Evolutionary conservation across 1,140 invertebrate species (phyloP).

Genomic region (Venturia canescens): DNA sequence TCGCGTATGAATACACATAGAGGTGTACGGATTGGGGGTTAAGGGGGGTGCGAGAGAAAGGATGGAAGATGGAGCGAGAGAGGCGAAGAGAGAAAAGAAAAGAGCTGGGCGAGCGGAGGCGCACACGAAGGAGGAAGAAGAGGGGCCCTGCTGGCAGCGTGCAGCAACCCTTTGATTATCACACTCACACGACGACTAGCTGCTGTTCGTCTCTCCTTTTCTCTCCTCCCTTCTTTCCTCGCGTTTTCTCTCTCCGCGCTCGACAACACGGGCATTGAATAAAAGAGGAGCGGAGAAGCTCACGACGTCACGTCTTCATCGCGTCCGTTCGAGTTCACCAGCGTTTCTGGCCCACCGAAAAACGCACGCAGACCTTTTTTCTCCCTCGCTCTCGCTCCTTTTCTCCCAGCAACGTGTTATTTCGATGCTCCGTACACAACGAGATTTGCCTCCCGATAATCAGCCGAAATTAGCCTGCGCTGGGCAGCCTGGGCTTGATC

Average conservation of each 20-base stretch:
- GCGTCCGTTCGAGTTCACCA: constrained; percentile 37
- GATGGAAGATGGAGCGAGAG: constrained; percentile 30
- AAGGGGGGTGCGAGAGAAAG: constrained; percentile 15
- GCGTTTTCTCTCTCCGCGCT: constrained; percentile 28
- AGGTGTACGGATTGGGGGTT: background rate
- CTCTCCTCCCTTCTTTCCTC: constrained; percentile 22
- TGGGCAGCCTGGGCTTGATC: too few relatives aligned
- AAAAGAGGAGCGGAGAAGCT: constrained; percentile 28
- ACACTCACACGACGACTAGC: constrained; percentile 49
- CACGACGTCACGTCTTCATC: constrained; percentile 53
- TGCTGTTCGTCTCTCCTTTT: constrained; percentile 37
- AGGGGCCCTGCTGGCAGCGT: constrained; percentile 45
- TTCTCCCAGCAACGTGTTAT: background rate
- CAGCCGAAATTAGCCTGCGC: too few relatives aligned
- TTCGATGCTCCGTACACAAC: background rate
- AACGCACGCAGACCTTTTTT: background rate
- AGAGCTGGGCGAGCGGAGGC: constrained; percentile 41
- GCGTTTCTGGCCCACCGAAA: constrained; percentile 23
- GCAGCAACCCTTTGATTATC: constrained; percentile 60
- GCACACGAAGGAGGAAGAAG: constrained; percentile 36
- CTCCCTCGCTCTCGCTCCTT: background rate
- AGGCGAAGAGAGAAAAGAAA: background rate
- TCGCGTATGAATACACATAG: background rate
- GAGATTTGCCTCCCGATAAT: too few relatives aligned
- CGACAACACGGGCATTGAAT: constrained; percentile 17